A percentile compares a stretch with the other conserved stretches of the same genome.
phyloP scores from a whole-genome alignment of 2,888 invertebrate species.

The Meiosimyza decipiens region DNA sequence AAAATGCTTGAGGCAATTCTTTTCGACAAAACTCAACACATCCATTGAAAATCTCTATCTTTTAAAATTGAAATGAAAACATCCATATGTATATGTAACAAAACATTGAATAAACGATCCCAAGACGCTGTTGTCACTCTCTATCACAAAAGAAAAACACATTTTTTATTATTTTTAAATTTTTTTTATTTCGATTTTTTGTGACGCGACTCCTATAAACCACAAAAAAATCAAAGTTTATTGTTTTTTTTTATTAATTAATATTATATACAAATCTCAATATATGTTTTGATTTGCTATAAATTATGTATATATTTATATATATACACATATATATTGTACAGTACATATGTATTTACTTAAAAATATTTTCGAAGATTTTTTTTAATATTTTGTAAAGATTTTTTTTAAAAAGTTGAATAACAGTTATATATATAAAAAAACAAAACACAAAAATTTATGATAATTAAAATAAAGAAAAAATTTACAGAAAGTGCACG shows the following conservation, averaged over 20 bases:
- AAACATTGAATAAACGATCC: no score
- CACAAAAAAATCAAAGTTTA: conserved; percentile 34
- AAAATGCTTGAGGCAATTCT: no score
- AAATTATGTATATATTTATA: conserved; percentile 6
- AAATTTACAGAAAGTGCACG: background rate
- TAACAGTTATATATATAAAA: no score
- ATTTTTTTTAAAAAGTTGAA: conserved; percentile 12
- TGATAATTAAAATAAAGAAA: background rate
- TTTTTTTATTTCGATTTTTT: conserved; percentile 36
- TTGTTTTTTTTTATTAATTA: conserved; percentile 28
- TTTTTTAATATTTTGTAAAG: conserved; percentile 20
- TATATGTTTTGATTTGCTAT: conserved; percentile 32
- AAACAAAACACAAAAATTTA: background rate
- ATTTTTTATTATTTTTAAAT: conserved; percentile 14
- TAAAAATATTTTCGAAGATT: background rate
- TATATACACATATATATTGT: background rate
- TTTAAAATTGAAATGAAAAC: no score
- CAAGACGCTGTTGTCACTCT: no score
- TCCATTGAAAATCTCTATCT: no score
- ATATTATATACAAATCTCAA: conserved; percentile 38
- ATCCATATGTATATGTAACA: no score
- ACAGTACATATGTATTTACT: background rate
- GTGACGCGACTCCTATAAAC: conserved; percentile 34
- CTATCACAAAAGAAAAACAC: no score
- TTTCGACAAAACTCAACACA: no score